Evolutionary conservation across 2,797 vertebrate genomes (phyloP), one percentile per base, ranked within the genome.

Genomic region (Delichon dasypus): DNA sequence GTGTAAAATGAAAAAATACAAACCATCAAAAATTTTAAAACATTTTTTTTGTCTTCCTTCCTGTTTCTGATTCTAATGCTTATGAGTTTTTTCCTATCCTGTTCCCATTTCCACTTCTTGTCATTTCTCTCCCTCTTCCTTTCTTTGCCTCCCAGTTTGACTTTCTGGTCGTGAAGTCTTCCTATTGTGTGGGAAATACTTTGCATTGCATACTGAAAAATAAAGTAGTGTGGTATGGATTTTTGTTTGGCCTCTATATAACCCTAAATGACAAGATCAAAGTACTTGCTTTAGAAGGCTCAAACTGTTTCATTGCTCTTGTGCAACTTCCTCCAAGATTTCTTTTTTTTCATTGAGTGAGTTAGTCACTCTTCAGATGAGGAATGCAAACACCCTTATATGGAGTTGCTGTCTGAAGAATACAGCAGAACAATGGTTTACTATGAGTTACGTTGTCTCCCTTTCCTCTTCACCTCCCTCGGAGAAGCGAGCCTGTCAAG

Each of bases 291-390:
- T 92, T 34, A 34, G 61, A 91, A 90, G 61, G 50, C 38, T 68
- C 50, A 45, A 44, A 50, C 30, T 73, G 3, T 76, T 93, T 89
- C 25, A 32, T 58, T 94, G n/a, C 47, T 93, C 66, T 94, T 96
- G 83, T 89, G 92, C 84, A 96, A 92, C 73, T 94, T 97, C 89
- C 77, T 90, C 55, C 32, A 38, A 89, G 61, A 14, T 23, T 66
- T 65, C 57, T 26, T 36, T 36, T 29, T 55, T 50, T 83, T 44
- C 50, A 22, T 42, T 47, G 32, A 61, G 48, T 34, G 71, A 75
- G 42, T 95, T 95, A 90, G 89, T 96, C 86, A 88, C 44, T 82
- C 79, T 74, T 90, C 50, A 90, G 30, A 61, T 83, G 40, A 64
- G 70, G 55, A 93, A 80, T 92, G 89, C 71, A 75, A 90, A 73